Evolutionary conservation across 1,140 invertebrate genomes (phyloP).

Genomic region (Maconellicoccus hirsutus): DNA sequence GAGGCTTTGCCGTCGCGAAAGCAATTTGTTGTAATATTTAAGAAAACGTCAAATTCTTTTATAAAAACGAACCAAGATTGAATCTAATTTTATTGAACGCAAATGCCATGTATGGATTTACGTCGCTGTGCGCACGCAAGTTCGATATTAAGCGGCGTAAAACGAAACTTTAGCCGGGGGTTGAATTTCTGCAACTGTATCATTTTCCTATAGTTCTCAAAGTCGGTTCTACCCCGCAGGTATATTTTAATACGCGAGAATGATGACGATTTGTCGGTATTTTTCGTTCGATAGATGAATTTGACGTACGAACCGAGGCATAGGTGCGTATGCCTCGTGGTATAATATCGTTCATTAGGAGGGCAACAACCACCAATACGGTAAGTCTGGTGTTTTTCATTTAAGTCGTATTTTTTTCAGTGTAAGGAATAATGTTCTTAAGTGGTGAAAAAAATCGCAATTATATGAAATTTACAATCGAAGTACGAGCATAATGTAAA

Average conservation of each 20-base stretch:
- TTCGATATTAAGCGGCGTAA: background rate
- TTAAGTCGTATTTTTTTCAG: too few species aligned
- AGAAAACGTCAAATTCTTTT: background rate
- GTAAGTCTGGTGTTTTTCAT: too few species aligned
- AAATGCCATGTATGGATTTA: background rate
- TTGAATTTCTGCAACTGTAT: background rate
- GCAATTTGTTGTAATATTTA: background rate
- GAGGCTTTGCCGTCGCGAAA: too few species aligned
- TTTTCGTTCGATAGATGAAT: background rate
- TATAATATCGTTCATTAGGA: background rate
- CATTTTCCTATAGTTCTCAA: background rate
- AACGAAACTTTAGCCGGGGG: background rate
- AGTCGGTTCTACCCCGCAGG: background rate
- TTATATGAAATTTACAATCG: too few species aligned
- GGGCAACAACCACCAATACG: too few species aligned
- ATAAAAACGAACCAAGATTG: background rate
- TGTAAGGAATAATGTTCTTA: too few species aligned
- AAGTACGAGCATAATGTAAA: too few species aligned
- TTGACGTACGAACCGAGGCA: background rate
- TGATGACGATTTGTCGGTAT: background rate
- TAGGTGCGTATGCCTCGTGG: background rate
- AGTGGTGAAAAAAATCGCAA: too few species aligned
- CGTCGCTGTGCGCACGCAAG: background rate
- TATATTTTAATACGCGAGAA: background rate
- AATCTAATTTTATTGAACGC: too few species aligned